Evolutionary conservation across 2,888 invertebrate species (phyloP).

Genomic region (Pterostichus niger): DNA sequence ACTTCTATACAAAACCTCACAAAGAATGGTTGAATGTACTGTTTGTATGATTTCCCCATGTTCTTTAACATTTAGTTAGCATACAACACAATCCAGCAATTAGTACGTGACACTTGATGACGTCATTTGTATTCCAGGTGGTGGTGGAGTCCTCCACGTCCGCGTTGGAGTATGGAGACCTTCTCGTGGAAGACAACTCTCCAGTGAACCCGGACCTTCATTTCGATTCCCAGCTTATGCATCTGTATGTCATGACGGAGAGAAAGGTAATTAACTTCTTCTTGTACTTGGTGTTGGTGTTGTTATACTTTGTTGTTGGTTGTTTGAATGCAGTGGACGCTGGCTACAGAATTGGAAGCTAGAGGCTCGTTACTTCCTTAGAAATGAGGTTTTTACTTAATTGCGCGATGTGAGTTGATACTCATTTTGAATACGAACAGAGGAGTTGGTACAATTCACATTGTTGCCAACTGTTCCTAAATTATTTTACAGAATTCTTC

Average conservation of each 20-base stretch:
- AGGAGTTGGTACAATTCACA: too few species aligned
- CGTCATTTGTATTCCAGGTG: slow-evolving; percentile 80
- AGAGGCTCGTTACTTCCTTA: not conserved
- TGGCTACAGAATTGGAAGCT: not conserved
- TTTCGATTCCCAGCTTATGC: slow-evolving; percentile 94
- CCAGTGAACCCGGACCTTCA: slow-evolving; percentile 93
- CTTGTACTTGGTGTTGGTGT: too few species aligned
- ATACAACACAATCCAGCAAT: not conserved
- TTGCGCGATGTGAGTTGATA: too few species aligned
- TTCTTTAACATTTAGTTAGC: slow-evolving; percentile 2
- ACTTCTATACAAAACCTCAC: too few species aligned
- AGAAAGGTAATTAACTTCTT: slow-evolving; percentile 82
- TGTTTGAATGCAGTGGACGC: slow-evolving; percentile 15
- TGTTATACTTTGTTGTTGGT: not conserved
- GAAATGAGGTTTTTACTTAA: not conserved
- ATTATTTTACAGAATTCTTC: too few species aligned
- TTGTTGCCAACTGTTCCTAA: too few species aligned
- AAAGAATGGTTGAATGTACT: too few species aligned
- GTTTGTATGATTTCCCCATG: too few species aligned
- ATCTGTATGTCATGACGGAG: slow-evolving; percentile 96
- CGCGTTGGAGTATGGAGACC: slow-evolving; percentile 94
- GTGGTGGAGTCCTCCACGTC: slow-evolving; percentile 91
- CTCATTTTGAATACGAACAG: too few species aligned
- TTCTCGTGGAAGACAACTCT: slow-evolving; percentile 89
- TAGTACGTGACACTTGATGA: not conserved